A percentile compares a stretch with the other conserved stretches of the same genome.
Evolutionary conservation across 2,888 invertebrate genomes (phyloP).

Genomic region (Cartodere bifasciata): DNA sequence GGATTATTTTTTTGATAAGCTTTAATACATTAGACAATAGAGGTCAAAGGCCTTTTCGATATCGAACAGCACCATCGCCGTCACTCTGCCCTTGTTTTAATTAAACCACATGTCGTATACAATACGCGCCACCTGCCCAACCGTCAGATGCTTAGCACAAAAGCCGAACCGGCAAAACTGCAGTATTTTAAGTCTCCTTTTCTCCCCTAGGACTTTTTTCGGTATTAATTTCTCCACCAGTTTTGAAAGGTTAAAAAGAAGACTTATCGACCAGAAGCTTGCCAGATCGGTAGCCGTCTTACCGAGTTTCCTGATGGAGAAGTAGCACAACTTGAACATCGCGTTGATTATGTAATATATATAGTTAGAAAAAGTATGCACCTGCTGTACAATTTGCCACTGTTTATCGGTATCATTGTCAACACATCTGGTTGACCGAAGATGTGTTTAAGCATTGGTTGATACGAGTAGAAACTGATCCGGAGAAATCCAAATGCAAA

Average conservation of each 20-base stretch:
- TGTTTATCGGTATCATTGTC: too few relatives aligned
- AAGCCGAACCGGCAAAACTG: conserved; percentile 23
- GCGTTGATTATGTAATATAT: conserved; percentile 13
- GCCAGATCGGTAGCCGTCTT: conserved; percentile 10
- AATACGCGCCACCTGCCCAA: conserved; percentile 21
- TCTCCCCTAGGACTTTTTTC: background rate
- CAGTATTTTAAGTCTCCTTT: conserved; percentile 1
- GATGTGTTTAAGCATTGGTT: background rate
- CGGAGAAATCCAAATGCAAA: too few relatives aligned
- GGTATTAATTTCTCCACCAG: conserved; percentile 6
- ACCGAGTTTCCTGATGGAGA: conserved; percentile 13
- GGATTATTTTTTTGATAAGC: too few relatives aligned
- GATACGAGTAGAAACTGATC: too few relatives aligned
- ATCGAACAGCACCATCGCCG: conserved; percentile 22
- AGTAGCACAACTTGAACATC: conserved; percentile 4
- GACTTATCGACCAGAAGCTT: conserved; percentile 14
- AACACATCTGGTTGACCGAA: background rate
- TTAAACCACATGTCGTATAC: conserved; percentile 17
- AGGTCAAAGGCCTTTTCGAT: conserved; percentile 28
- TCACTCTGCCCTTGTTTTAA: conserved; percentile 19
- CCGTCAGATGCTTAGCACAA: conserved; percentile 19
- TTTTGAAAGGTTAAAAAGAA: conserved; percentile 7
- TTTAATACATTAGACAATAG: too few relatives aligned
- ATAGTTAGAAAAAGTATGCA: too few relatives aligned
- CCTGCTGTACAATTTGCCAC: too few relatives aligned